Conservation (phyloP, 2,888 invertebrate genomes). For the Acrobasis suavella region DNA sequence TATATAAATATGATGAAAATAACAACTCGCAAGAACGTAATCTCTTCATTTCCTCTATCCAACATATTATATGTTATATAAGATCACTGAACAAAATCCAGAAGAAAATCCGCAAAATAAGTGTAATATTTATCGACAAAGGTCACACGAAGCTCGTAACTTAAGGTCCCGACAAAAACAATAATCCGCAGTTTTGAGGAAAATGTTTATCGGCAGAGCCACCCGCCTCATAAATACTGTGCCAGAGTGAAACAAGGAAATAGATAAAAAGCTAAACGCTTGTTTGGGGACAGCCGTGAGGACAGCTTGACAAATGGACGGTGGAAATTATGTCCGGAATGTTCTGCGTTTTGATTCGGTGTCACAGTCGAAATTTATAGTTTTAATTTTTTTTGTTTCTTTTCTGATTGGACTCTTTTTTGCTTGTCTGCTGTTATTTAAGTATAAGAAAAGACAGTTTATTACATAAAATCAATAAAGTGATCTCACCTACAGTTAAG, state of each 20-base stretch:
- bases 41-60: too few species aligned
- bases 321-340: conserved; percentile 21
- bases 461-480: too few species aligned
- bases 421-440: too few species aligned
- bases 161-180: conserved; percentile 72
- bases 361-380: not conserved
- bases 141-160: conserved; percentile 70
- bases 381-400: not conserved
- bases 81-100: conserved; percentile 5
- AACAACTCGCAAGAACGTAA: too few species aligned
- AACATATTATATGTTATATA: too few species aligned
- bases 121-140: conserved; percentile 50
- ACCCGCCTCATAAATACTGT: conserved; percentile 76
- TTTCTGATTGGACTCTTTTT: not conserved
- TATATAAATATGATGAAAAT: too few species aligned
- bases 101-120: conserved; percentile 13
- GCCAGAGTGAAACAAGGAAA: conserved; percentile 73
- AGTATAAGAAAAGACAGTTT: too few species aligned
- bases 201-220: conserved; percentile 75
- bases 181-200: conserved; percentile 76
- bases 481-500: too few species aligned
- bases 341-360: conserved; percentile 1
- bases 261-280: conserved; percentile 72
- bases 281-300: conserved; percentile 55
- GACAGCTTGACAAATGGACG: conserved; percentile 58